phyloP scores from a whole-genome alignment of 2,797 vertebrate genomes.

The Leucoraja ocellata region DNA sequence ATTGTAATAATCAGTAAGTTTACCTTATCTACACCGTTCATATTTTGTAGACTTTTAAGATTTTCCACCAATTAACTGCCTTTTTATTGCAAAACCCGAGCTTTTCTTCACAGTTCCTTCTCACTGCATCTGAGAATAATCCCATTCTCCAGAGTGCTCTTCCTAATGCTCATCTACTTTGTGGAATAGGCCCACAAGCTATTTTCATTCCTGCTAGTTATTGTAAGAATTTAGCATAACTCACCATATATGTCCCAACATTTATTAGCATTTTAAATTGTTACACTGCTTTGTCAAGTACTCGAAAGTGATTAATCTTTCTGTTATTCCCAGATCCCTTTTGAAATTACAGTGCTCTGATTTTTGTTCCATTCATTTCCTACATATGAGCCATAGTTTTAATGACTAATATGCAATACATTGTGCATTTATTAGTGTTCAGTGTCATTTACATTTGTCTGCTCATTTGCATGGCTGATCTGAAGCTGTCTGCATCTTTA shows the following conservation, averaged over 20 bases:
- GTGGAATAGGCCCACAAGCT: not conserved
- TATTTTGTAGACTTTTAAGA: not conserved
- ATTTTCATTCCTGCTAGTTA: not conserved
- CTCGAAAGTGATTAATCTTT: not conserved
- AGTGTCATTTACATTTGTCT: not conserved
- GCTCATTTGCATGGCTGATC: not conserved
- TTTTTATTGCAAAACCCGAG: not conserved
- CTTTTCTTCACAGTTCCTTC: not conserved
- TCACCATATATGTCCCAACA: not conserved
- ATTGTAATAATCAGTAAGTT: not conserved
- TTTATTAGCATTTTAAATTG: not conserved
- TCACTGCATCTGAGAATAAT: not conserved
- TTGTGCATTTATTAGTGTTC: not conserved
- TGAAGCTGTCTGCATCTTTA: not conserved
- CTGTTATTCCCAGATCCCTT: not conserved
- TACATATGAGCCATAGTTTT: not conserved
- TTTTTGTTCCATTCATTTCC: not conserved
- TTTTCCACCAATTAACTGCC: not conserved
- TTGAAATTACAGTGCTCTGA: not conserved
- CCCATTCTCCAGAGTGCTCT: not conserved
- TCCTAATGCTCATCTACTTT: not conserved
- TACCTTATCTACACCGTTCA: not conserved
- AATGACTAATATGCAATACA: not conserved
- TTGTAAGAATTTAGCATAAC: not conserved
- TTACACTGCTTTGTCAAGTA: not conserved